These are phyloP conservation scores for Eilema caniola DNA, from an alignment of 2,888 invertebrate species.

Conservation along the genomic window DNA sequence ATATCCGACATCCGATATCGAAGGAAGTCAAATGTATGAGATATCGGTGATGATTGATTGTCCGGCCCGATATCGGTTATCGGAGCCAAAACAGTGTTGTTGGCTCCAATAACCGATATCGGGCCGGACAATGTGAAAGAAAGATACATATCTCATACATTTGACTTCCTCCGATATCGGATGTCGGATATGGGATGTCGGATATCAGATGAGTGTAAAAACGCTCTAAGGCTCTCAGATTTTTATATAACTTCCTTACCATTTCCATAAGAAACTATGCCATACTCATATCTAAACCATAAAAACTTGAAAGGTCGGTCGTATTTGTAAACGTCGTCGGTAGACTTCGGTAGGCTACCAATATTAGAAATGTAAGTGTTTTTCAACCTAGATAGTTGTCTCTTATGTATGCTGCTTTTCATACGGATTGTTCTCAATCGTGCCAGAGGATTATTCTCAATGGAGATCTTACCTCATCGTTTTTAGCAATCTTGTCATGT, in stretches of 20 bases:
- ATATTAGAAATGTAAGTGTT: conserved; percentile 2
- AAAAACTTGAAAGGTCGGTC: conserved; percentile 1
- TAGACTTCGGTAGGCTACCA: background rate
- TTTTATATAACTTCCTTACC: background rate
- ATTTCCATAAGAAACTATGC: background rate
- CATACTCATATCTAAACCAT: background rate
- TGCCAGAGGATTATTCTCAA: background rate
- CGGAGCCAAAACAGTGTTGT: no score
- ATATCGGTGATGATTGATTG: no score
- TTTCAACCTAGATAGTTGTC: background rate
- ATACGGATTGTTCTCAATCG: background rate
- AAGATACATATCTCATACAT: no score
- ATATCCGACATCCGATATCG: no score
- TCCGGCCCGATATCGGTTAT: no score
- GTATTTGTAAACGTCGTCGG: conserved; percentile 5
- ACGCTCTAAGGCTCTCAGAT: background rate
- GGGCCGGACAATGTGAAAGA: no score
- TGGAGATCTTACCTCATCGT: background rate
- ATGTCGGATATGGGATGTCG: no score
- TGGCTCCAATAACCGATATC: no score
- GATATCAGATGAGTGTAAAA: no score
- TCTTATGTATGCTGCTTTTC: background rate
- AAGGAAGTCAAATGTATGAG: no score
- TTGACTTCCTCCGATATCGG: no score
- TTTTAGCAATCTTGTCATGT: background rate